Evolutionary conservation across 2,888 invertebrate genomes (phyloP).

Genomic region (Biston betularia): DNA sequence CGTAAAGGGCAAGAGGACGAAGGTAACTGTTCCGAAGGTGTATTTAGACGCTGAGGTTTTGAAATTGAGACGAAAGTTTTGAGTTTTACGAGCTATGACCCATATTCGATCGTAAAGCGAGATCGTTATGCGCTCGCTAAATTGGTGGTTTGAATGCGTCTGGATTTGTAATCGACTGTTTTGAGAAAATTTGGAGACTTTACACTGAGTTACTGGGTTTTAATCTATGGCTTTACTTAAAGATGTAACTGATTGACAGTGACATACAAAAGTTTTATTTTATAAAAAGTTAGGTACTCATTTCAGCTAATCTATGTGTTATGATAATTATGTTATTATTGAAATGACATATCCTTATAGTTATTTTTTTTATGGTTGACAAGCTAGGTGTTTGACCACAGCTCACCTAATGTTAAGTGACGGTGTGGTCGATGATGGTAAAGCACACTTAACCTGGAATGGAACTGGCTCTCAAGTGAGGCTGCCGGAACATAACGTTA

Average conservation of each 20-base stretch:
- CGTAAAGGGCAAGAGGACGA: slow-evolving; percentile 68
- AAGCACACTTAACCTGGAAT: too few relatives aligned
- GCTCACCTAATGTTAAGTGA: too few relatives aligned
- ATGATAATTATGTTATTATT: too few relatives aligned
- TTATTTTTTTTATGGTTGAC: too few relatives aligned
- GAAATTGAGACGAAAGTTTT: slow-evolving; percentile 58
- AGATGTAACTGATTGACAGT: not conserved
- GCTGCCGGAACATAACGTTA: too few relatives aligned
- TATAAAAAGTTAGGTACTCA: too few relatives aligned
- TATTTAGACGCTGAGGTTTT: slow-evolving; percentile 64
- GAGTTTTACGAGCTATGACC: slow-evolving; percentile 42
- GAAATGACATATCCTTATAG: too few relatives aligned
- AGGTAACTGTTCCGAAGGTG: slow-evolving; percentile 62
- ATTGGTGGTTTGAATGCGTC: slow-evolving; percentile 42
- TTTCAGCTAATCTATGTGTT: too few relatives aligned
- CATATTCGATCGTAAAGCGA: slow-evolving; percentile 44
- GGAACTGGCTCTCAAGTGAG: too few relatives aligned
- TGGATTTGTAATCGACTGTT: slow-evolving; percentile 36
- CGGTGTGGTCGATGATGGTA: too few relatives aligned
- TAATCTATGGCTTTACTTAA: not conserved
- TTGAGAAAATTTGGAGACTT: slow-evolving; percentile 18
- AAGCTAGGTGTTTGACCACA: too few relatives aligned
- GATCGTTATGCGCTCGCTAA: slow-evolving; percentile 34
- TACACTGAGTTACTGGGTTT: not conserved
- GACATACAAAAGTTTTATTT: too few relatives aligned